phyloP scores from a whole-genome alignment of 2,888 invertebrate species.

The Drosophila suboccidentalis region DNA sequence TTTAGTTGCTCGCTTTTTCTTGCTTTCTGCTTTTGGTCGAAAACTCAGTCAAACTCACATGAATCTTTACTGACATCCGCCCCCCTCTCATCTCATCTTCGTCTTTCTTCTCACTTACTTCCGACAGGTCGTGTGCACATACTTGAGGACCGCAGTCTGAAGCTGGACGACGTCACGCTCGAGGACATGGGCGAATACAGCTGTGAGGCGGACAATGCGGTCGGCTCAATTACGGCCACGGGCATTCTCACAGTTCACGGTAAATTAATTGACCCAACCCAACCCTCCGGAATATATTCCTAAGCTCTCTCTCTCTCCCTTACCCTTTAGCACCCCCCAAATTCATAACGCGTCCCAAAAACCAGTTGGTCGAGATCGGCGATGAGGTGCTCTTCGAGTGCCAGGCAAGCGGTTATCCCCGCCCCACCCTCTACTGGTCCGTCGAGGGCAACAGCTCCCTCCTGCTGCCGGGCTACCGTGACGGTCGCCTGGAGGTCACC shows the following conservation, averaged over 20 bases:
- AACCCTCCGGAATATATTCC: background rate
- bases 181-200: slow-evolving; percentile 93
- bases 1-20: slow-evolving; percentile 50
- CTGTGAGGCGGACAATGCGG: slow-evolving; percentile 93
- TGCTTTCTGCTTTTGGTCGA: background rate
- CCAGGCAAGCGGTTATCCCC: slow-evolving; percentile 92
- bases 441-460: slow-evolving; percentile 94
- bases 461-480: slow-evolving; percentile 91
- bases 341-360: slow-evolving; percentile 89
- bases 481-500: slow-evolving; percentile 91
- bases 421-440: slow-evolving; percentile 95
- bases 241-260: slow-evolving; percentile 92
- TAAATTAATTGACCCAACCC: slow-evolving; percentile 86
- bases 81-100: background rate
- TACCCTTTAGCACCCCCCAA: slow-evolving; percentile 89
- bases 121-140: slow-evolving; percentile 90
- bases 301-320: background rate
- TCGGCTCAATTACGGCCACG: slow-evolving; percentile 91
- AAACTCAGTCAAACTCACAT: slow-evolving; percentile 21
- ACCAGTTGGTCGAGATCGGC: slow-evolving; percentile 90
- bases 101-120: slow-evolving; percentile 1
- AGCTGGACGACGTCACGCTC: slow-evolving; percentile 90
- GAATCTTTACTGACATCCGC: slow-evolving; percentile 17
- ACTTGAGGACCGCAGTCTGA: slow-evolving; percentile 91
- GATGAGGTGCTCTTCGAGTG: slow-evolving; percentile 92